Base-by-base conservation (phyloP, 2,888 invertebrate genomes). In the Lasioglossum lativentre region DNA sequence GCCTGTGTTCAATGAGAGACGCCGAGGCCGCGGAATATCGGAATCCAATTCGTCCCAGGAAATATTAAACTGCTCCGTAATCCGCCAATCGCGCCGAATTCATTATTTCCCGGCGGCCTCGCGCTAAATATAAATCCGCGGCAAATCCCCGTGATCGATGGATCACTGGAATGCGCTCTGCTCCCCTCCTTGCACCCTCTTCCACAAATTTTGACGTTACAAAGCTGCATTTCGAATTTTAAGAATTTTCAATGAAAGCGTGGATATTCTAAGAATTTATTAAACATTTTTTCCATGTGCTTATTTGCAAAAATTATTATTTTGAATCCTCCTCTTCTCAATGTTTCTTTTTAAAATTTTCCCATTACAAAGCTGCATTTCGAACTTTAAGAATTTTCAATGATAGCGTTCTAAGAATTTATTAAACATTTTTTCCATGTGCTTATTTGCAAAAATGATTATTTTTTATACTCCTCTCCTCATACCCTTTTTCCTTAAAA, bases 21-120 rank as follows among this genome's bases (percentile, higher is more conserved):
- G 66, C 81, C 76, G 76, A 56, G 56, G 63, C 71, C 66, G 42
- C n/a, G 66, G 78, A 34, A 42, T 81, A 87, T 81, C 23, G 80
- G 80, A 73, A 83, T 86, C 83, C 86, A 78, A 87, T 87, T 86
- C 83, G 71, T 79, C 75, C 40, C 82, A 68, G 71, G 74, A 86
- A 86, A 87, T 86, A 78, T 80, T 66, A 75, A 68, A 86, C 86
- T 34, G 75, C 12, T 38, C 72, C 45, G 68, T 42, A 19, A 79
- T 72, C 68, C 59, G 59, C 42, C 80, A 80, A 45, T 16, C 72
- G 14, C 45, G n/a, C 27, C 73, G 45, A 74, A 83, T 83, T 83
- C 73, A 83, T 82, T 82, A 83, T 80, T 75, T 72, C 42, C 56
- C 38, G 82, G 76, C 47, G 66, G 56, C 66, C 42, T 59, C 16